phyloP scores from a whole-genome alignment of 2,797 vertebrate genomes.

The Apodemus agrarius region DNA sequence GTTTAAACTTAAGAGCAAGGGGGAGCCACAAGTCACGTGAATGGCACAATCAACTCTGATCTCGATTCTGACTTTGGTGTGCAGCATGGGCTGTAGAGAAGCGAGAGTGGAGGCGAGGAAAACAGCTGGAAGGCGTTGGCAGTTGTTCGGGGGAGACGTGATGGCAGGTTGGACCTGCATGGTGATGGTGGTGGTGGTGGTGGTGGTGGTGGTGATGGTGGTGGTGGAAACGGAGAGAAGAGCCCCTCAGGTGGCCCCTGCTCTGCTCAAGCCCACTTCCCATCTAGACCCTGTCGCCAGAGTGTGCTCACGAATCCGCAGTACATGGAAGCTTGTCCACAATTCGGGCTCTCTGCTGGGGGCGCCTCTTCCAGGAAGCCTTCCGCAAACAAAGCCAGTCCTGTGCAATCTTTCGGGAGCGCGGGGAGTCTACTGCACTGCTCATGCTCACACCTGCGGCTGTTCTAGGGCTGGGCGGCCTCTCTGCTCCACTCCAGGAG shows the following conservation, averaged over 20 bases:
- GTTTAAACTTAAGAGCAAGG: conserved; percentile 61
- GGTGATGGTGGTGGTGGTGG: not conserved
- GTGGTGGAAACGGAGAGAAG: conserved; percentile 11
- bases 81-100: conserved; percentile 56
- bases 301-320: conserved; percentile 73
- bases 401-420: conserved; percentile 49
- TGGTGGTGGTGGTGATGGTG: too few relatives aligned
- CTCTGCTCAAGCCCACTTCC: conserved; percentile 60
- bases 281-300: conserved; percentile 69
- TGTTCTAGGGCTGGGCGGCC: conserved; percentile 67
- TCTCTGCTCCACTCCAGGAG: conserved; percentile 67
- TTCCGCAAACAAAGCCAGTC: conserved; percentile 59
- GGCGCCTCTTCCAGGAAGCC: conserved; percentile 71
- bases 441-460: conserved; percentile 66
- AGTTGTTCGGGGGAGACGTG: conserved; percentile 68
- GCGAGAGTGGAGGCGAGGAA: conserved; percentile 55
- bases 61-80: conserved; percentile 56
- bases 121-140: conserved; percentile 48
- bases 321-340: conserved; percentile 68
- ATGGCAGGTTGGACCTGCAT: conserved; percentile 61
- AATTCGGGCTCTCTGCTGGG: conserved; percentile 59
- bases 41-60: conserved; percentile 45
- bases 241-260: conserved; percentile 57
- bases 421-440: conserved; percentile 51
- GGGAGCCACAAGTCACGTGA: conserved; percentile 62